Evolutionary conservation across 2,888 invertebrate species (phyloP).

Genomic region (Ramazzottius varieornatus): DNA sequence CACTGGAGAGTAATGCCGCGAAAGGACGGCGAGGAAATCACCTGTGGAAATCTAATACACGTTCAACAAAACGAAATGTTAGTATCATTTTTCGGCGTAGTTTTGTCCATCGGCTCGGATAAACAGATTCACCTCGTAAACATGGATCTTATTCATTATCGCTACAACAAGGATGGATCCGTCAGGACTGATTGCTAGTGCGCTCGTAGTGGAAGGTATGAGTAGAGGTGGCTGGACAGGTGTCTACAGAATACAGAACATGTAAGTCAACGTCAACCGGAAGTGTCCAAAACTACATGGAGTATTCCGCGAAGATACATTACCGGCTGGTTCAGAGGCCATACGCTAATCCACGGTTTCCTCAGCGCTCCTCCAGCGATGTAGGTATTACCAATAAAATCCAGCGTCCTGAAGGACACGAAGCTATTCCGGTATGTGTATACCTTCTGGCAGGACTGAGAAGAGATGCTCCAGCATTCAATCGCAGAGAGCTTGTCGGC

Average conservation of each 20-base stretch:
- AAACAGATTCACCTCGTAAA: background rate
- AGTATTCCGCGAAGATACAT: background rate
- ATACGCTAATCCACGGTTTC: background rate
- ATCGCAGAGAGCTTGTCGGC: background rate
- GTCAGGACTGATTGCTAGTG: background rate
- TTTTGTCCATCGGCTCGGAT: too few relatives aligned
- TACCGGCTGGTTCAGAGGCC: constrained; percentile 3
- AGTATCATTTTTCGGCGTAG: background rate
- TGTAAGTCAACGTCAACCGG: background rate
- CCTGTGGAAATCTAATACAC: background rate
- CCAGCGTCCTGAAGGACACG: background rate
- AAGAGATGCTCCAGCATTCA: background rate
- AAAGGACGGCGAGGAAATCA: background rate
- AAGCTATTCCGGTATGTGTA: background rate
- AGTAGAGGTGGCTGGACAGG: background rate
- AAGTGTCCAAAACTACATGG: background rate
- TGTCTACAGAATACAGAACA: background rate
- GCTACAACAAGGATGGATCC: background rate
- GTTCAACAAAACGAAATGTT: background rate
- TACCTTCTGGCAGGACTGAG: background rate
- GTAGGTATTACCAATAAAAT: background rate
- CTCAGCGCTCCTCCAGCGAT: background rate
- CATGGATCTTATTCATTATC: background rate
- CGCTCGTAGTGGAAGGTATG: background rate
- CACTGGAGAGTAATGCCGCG: background rate